Percentiles rank a stretch among this genome's conserved stretches.
Conservation (phyloP, 2,113 vertebrate species). For the Myotis lucifugus region DNA sequence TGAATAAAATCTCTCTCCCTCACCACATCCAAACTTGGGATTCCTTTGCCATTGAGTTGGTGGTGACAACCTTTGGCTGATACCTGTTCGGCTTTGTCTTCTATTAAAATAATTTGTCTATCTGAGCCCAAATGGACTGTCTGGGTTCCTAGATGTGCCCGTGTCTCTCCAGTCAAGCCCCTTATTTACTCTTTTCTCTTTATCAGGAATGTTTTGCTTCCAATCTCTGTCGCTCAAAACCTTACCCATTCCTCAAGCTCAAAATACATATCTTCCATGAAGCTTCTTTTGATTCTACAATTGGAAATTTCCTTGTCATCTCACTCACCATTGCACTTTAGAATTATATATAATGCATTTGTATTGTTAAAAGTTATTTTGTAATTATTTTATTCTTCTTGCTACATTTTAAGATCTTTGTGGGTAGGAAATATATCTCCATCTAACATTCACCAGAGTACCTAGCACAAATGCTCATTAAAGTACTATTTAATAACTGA, state of each 20-base stretch:
- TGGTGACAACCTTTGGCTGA: neutral
- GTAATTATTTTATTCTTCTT: neutral
- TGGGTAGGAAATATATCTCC: neutral
- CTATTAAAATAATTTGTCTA: neutral
- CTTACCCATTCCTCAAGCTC: neutral
- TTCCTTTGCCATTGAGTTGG: neutral
- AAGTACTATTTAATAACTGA: slow-evolving; percentile 4
- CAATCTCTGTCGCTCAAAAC: neutral
- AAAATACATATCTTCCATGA: neutral
- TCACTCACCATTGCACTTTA: neutral
- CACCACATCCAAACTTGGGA: neutral
- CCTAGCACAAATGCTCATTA: neutral
- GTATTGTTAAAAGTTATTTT: neutral
- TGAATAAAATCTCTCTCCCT: neutral
- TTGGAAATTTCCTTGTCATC: neutral
- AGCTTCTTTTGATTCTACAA: neutral
- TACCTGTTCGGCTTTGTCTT: neutral
- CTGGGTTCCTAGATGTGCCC: neutral
- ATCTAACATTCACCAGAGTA: neutral
- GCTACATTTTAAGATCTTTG: neutral
- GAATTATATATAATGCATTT: neutral
- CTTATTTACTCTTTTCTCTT: too few species aligned
- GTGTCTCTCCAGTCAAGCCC: neutral
- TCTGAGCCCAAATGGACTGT: neutral
- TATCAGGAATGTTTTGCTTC: neutral